A percentile compares a stretch with the other conserved stretches of the same genome.
phyloP scores from a whole-genome alignment of 2,113 vertebrate species.

The Tilapia sparmanii region DNA sequence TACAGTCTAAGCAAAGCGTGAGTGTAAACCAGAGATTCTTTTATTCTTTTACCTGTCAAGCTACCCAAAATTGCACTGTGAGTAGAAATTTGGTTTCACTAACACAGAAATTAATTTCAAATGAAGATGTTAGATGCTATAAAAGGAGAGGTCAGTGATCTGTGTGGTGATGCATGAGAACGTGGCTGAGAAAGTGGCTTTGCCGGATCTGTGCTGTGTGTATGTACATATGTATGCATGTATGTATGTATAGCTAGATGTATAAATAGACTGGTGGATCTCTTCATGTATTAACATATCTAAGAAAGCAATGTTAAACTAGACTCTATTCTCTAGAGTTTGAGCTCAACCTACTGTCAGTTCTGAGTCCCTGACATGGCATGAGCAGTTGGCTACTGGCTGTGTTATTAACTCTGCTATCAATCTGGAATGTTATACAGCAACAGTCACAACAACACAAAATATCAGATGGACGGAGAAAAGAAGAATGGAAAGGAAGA shows the following conservation, averaged over 20 bases:
- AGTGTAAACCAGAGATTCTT: not conserved
- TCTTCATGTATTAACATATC: not conserved
- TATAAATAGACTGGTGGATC: not conserved
- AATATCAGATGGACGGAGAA: not conserved
- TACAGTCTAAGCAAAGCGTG: not conserved
- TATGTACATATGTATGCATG: fast-evolving
- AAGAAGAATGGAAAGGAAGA: not conserved
- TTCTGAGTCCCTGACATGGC: not conserved
- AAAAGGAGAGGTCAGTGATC: not conserved
- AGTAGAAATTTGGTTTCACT: not conserved
- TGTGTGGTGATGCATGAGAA: not conserved
- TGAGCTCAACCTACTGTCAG: not conserved
- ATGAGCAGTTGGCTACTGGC: not conserved
- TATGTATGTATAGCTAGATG: not conserved
- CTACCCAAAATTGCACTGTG: not conserved
- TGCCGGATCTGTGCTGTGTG: not conserved
- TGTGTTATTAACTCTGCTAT: not conserved
- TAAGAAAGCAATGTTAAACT: not conserved
- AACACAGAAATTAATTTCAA: not conserved
- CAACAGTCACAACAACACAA: not conserved
- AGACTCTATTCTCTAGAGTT: not conserved
- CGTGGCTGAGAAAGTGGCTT: not conserved
- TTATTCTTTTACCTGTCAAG: not conserved
- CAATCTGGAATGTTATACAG: not conserved
- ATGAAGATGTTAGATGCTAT: not conserved